phyloP scores from a whole-genome alignment of 2,888 invertebrate species.

The Ceriagrion tenellum region DNA sequence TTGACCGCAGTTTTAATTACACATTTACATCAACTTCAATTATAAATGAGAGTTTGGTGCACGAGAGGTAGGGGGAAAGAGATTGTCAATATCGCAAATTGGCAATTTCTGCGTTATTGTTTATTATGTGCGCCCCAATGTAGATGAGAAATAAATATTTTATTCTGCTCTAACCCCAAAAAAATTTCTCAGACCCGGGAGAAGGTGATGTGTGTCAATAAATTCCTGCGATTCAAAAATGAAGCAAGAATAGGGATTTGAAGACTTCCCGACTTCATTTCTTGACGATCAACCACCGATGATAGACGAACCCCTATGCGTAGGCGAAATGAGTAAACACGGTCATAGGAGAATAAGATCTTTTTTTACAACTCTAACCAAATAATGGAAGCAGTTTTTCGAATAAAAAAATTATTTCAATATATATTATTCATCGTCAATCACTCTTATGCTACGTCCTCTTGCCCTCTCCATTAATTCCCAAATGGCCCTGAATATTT shows the following conservation, averaged over 20 bases:
- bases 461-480: not conserved
- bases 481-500: slow-evolving; percentile 50
- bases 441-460: not conserved
- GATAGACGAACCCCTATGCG: too few species aligned
- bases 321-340: too few species aligned
- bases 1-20: not conserved
- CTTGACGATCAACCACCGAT: too few species aligned
- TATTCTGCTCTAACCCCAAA: not conserved
- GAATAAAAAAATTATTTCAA: not conserved
- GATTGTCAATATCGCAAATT: not conserved
- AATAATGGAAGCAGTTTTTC: not conserved
- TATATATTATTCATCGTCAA: slow-evolving; percentile 46
- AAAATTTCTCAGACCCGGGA: not conserved
- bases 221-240: not conserved
- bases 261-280: not conserved
- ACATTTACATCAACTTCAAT: not conserved
- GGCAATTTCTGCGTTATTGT: not conserved
- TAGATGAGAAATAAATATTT: not conserved
- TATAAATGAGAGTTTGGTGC: not conserved
- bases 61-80: not conserved
- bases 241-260: not conserved
- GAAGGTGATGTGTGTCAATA: not conserved
- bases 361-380: not conserved
- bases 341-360: not conserved
- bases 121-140: not conserved